Base-by-base conservation (phyloP, 2,113 vertebrate genomes). In the Carollia perspicillata region DNA sequence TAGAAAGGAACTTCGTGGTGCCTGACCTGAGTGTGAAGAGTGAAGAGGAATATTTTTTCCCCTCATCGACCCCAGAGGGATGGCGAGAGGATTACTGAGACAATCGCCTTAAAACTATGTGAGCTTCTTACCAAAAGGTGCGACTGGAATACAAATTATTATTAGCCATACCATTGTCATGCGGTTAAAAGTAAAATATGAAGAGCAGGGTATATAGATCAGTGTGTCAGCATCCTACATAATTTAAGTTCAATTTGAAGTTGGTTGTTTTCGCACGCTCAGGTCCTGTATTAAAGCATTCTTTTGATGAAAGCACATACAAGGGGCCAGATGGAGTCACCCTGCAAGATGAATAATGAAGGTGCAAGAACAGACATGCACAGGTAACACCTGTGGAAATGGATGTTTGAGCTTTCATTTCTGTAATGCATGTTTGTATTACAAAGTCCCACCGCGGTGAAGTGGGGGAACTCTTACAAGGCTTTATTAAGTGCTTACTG, bases 341-440 rank as follows among this genome's bases (percentile, higher is more conserved):
- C 75, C 42, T 90, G 89, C 84, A 93, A 93, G 79, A 83, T 91
- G 78, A 95, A 96, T 96, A 97, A 96, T 74, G 89, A 93, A n/a
- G 47, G 83, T 80, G 84, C 97, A 97, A 98, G 97, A 97, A 92
- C 58, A 96, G 96, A 93, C 97, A 95, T n/a, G 97, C 66, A 96
- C 42, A 96, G 75, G 94, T 96, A 98, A 97, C 97, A 98, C 96
- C 97, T 98, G 97, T 89, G 95, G 51, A 97, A 96, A 96, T 95
- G 86, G 93, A 97, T 95, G 95, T 78, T 93, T 84, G 95, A 89
- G 91, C 86, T 95, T 91, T 93, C 47, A 66, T 93, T 95, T 96
- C 86, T 95, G 2, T 95, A 96, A 96, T 28, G 83, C 86, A 78
- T 97, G 93, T 97, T 97, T 96, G 93, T 96, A 77, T 97, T 97